phyloP scores from a whole-genome alignment of 2,797 vertebrate genomes.

The Tamandua tetradactyla region DNA sequence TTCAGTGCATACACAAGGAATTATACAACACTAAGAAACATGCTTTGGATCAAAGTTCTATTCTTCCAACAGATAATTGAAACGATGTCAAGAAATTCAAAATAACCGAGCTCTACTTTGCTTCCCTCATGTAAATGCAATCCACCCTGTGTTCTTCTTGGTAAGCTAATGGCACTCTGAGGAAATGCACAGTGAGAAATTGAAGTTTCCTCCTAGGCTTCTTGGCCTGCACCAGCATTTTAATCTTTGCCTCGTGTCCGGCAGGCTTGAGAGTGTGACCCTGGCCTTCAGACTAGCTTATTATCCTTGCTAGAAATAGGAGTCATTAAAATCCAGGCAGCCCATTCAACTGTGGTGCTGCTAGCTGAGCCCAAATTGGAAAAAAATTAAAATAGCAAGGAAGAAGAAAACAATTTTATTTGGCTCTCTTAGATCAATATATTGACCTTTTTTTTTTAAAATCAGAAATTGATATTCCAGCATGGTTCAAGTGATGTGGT shows the following conservation, averaged over 20 bases:
- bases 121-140: constrained; percentile 6
- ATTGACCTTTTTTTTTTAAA: constrained; percentile 27
- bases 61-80: constrained; percentile 33
- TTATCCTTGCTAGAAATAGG: background rate
- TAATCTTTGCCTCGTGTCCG: constrained; percentile 50
- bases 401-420: constrained; percentile 58
- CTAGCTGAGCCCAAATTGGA: constrained; percentile 32
- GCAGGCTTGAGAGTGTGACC: constrained; percentile 51
- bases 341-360: background rate
- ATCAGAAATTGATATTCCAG: constrained; percentile 42
- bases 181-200: constrained; percentile 62
- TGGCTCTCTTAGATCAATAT: constrained; percentile 52
- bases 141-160: constrained; percentile 10
- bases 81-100: background rate
- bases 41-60: constrained; percentile 21
- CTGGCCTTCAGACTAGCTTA: constrained; percentile 18
- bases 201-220: constrained; percentile 51
- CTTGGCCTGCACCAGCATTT: constrained; percentile 48
- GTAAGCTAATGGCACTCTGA: constrained; percentile 41
- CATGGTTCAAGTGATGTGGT: background rate
- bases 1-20: background rate
- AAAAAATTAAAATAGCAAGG: constrained; percentile 55
- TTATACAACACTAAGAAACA: background rate
- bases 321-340: constrained; percentile 54
- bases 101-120: background rate